Base-by-base conservation (phyloP, 2,797 vertebrate species). In the Morus bassanus region DNA sequence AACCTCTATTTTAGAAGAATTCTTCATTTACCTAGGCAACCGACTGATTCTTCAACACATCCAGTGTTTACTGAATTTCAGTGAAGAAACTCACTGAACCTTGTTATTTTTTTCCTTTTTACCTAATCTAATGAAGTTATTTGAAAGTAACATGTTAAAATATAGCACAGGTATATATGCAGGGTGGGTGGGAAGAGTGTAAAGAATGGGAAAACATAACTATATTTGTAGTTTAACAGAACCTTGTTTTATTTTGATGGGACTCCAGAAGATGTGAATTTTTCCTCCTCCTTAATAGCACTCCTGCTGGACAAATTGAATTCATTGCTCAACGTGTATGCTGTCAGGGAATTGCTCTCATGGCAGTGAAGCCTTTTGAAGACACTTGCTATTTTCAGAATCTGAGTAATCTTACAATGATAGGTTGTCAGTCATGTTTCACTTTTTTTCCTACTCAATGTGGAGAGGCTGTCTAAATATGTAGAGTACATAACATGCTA, bases 11-110 rank as follows among this genome's bases (percentile, higher is more conserved):
- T 91, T 75, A 74, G 18, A 43, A 86, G 7, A 80, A 78, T 68
- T 91, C 57, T 94, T 96, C 51, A 91, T 95, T 97, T 92, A 65
- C 95, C 86, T 94, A 65, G 95, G 86, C 48, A 97, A 78, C 30
- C 63, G 57, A 78, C 53, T 74, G 10, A 65, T 90, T 93, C 90
- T 95, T 96, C 88, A 81, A 91, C 41, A 93, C 21, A 82, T 64
- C n/a, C 82, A 75, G 35, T 69, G 76, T 51, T 96, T 96, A 89
- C 59, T 91, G 85, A 96, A 93, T 94, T 94, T 93, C 25, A 93
- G 22, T 91, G 87, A 91, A 84, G 69, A 89, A 57, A n/a, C 4
- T 45, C 67, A 78, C 9, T 68, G 83, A 93, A 68, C 18, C 37
- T 90, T 86, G 45, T 39, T 84, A 3, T 85, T 88, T 81, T 81